A percentile compares a stretch with the other conserved stretches of the same genome.
phyloP scores from a whole-genome alignment of 2,113 vertebrate genomes.

The Acanthisitta chloris region DNA sequence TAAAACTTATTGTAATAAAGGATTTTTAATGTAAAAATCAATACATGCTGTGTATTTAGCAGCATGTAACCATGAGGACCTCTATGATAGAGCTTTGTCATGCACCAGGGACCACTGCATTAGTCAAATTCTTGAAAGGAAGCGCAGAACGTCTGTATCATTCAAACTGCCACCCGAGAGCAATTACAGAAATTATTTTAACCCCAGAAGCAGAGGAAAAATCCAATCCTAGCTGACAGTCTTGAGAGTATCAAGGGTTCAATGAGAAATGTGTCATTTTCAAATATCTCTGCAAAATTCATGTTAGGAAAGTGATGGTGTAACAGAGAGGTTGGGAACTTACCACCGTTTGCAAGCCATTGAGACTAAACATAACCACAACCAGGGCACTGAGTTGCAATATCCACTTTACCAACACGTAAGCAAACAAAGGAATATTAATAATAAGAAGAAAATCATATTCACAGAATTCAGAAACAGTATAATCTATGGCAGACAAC shows the following conservation, averaged over 20 bases:
- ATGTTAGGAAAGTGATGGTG: neutral
- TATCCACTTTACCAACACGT: neutral
- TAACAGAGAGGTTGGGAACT: neutral
- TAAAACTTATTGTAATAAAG: conserved; percentile 31
- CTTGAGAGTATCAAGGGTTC: neutral
- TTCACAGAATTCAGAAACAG: neutral
- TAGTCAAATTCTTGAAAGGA: conserved; percentile 44
- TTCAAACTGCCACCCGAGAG: conserved; percentile 39
- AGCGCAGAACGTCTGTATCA: neutral
- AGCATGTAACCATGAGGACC: neutral
- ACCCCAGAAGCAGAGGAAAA: conserved; percentile 13
- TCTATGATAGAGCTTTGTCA: conserved; percentile 31
- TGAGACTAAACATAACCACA: neutral
- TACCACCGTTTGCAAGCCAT: neutral
- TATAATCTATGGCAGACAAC: neutral
- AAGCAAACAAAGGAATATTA: neutral
- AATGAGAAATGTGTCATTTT: neutral
- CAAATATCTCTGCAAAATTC: neutral
- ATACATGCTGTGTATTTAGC: conserved; percentile 30
- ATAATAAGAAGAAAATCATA: neutral
- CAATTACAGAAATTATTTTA: conserved; percentile 54
- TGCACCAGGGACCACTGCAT: conserved; percentile 30
- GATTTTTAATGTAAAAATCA: conserved; percentile 58
- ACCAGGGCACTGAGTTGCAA: neutral
- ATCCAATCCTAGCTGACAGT: neutral